Base-by-base conservation (phyloP, 2,113 vertebrate species). In the Emberiza fucata region DNA sequence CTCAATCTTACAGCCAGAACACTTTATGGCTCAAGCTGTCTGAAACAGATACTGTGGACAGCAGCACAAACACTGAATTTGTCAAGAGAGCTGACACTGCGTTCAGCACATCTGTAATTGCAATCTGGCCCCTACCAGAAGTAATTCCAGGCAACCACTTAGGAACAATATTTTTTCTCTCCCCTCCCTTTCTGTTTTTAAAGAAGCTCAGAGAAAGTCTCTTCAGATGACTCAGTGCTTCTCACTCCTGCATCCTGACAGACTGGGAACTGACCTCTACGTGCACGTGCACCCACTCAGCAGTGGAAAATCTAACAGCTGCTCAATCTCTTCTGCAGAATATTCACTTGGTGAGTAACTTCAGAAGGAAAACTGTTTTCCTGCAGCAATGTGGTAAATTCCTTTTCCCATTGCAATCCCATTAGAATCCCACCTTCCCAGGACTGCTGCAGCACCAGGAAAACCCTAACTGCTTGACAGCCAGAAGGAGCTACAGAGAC, bases 101-200 rank as follows among this genome's bases (percentile, higher is more conserved):
- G 0, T 66, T 93, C 68, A 79, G 76, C 92, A 91, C 94, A 94
- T 96, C 94, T 95, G 94, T 96, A 96, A 97, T 92, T 97, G 86
- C 95, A 97, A 86, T 97, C 96, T 96, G 92, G 88, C 61, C 88
- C 66, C 82, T 81, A 82, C 80, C 79, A 91, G 72, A 92, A 96
- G 64, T 85, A 92, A 93, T 95, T 96, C 86, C 83, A 95, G 91
- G 47, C 48, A 91, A 73, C 66, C 90, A 80, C 80, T 82, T 75
- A 89, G 48, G 92, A 91, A 92, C 63, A 75, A 54, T 81, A 83
- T 83, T 81, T 88, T 94, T 82, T 85, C 61, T 16, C 60, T 65
- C 50, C 4, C 5, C 15, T 65, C n/a, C 22, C 3, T 76, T 92
- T 82, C 85, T 69, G 47, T 80, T 93, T 91, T 78, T 71, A 78